phyloP scores from a whole-genome alignment of 2,888 invertebrate species.

The Euphydryas editha region DNA sequence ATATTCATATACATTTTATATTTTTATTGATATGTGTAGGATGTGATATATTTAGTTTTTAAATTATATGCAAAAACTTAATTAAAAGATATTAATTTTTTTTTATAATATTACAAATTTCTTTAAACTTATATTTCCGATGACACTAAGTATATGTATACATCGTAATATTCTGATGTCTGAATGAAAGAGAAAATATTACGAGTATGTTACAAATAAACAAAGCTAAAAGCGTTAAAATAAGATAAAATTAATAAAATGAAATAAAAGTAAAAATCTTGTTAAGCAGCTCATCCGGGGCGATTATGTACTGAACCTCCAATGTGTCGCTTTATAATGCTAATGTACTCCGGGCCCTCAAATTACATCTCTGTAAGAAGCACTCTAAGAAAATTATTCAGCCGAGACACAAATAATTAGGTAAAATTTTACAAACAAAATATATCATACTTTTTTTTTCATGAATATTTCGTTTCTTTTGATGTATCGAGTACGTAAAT shows the following conservation, averaged over 20 bases:
- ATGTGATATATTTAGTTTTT: no score
- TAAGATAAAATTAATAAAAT: background rate
- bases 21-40: no score
- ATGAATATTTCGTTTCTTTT: background rate
- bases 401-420: slow-evolving; percentile 30
- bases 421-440: slow-evolving; percentile 16
- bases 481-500: background rate
- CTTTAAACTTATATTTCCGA: no score
- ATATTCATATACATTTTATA: no score
- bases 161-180: no score
- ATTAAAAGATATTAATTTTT: no score
- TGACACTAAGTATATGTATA: no score
- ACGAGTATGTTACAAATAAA: no score
- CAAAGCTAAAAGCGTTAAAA: background rate
- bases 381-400: slow-evolving; percentile 34
- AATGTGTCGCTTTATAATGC: slow-evolving; percentile 33
- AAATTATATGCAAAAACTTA: no score
- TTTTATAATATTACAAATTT: no score
- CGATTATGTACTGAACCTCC: background rate
- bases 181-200: no score
- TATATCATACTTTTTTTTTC: slow-evolving; percentile 3
- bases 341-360: slow-evolving; percentile 27
- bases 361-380: slow-evolving; percentile 32
- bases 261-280: background rate
- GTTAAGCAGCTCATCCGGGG: background rate